These are phyloP conservation scores for Excalfactoria chinensis DNA, from an alignment of 2,113 vertebrate genomes.

Conservation along the genomic window DNA sequence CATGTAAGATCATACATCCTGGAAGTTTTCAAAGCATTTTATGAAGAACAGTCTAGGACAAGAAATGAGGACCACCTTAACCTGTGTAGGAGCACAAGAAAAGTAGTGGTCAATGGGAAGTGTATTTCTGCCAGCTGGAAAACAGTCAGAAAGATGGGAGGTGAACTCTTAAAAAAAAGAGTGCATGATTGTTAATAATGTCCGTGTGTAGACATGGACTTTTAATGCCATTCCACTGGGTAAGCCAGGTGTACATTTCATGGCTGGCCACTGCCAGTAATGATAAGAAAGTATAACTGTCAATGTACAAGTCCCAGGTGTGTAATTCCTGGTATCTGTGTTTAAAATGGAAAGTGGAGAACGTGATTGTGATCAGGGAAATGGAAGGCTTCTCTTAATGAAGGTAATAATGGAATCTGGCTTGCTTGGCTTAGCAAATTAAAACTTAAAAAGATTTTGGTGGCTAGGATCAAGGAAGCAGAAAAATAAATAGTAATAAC, in stretches of 20 bases:
- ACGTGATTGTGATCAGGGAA: neutral
- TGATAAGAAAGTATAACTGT: neutral
- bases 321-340: neutral
- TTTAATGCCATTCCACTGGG: neutral
- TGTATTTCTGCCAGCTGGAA: neutral
- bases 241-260: neutral
- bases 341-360: neutral
- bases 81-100: neutral
- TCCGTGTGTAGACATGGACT: neutral
- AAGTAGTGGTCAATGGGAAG: neutral
- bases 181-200: neutral
- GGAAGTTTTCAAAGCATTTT: neutral
- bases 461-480: neutral
- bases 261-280: neutral
- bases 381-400: neutral
- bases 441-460: neutral
- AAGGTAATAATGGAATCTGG: neutral
- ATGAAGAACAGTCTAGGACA: neutral
- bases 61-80: neutral
- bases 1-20: neutral
- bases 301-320: neutral
- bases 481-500: neutral
- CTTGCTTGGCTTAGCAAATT: neutral
- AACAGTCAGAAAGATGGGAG: too few species aligned
- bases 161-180: neutral